phyloP scores from a whole-genome alignment of 2,113 vertebrate genomes.

The Malaclemys terrapin region DNA sequence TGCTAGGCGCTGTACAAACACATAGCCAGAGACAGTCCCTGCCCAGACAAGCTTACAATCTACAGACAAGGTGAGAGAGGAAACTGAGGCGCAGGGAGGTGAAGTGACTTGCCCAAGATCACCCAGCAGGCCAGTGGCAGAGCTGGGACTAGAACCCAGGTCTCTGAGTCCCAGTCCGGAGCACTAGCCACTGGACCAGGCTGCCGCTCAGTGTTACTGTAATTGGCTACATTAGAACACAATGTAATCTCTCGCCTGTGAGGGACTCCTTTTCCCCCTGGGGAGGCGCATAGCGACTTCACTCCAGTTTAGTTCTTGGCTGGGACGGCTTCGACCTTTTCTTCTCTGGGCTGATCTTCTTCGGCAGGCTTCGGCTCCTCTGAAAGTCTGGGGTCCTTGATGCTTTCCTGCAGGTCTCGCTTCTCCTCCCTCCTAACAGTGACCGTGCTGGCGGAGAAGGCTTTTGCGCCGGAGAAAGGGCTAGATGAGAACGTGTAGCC shows the following conservation, averaged over 20 bases:
- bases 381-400: not conserved
- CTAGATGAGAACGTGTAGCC: conserved; percentile 76
- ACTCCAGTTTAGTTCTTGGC: not conserved
- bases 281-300: not conserved
- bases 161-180: not conserved
- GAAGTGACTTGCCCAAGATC: not conserved
- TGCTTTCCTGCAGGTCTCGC: not conserved
- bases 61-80: not conserved
- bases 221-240: not conserved
- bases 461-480: conserved; percentile 58
- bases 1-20: not conserved
- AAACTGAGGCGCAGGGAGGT: not conserved
- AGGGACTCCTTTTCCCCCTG: not conserved
- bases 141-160: not conserved
- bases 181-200: not conserved
- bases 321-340: not conserved
- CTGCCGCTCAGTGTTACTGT: not conserved
- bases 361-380: not conserved
- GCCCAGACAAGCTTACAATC: not conserved
- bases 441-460: conserved; percentile 68
- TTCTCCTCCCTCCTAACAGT: conserved; percentile 25
- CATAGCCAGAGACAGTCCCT: not conserved
- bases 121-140: not conserved
- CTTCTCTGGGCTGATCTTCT: not conserved
- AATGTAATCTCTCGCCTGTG: not conserved